These are phyloP conservation scores for Latrodectus geometricus DNA, from an alignment of 1,140 invertebrate genomes.

Conservation along the genomic window DNA sequence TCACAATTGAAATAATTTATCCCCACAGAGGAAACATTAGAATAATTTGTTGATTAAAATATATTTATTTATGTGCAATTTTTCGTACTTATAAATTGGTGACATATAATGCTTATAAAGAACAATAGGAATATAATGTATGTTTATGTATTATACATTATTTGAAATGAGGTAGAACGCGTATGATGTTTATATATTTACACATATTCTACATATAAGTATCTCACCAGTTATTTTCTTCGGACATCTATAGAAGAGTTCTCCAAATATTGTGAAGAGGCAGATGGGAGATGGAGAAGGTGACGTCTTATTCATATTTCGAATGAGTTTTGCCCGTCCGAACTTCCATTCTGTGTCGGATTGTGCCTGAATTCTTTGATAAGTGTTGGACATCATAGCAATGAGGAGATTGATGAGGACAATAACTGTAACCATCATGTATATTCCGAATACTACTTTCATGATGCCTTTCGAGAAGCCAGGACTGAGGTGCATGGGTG, in stretches of 20 bases:
- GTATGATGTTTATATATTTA: too few relatives aligned
- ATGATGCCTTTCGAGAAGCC: slow-evolving; percentile 72
- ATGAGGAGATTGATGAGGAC: slow-evolving; percentile 98
- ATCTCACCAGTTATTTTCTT: slow-evolving; percentile 50
- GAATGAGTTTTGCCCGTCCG: slow-evolving; percentile 96
- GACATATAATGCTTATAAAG: too few relatives aligned
- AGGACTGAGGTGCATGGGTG: slow-evolving; percentile 72
- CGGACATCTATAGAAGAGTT: slow-evolving; percentile 53
- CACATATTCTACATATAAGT: too few relatives aligned
- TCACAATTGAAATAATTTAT: too few relatives aligned
- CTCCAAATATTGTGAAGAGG: slow-evolving; percentile 80
- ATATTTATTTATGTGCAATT: too few relatives aligned
- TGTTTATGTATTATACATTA: too few relatives aligned
- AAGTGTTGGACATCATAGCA: slow-evolving; percentile 99
- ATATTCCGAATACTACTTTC: slow-evolving; percentile 86
- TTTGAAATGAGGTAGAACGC: too few relatives aligned
- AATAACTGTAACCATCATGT: slow-evolving; percentile 97
- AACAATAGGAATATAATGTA: too few relatives aligned
- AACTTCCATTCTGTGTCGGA: slow-evolving; percentile 99
- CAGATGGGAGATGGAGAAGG: slow-evolving; percentile 97
- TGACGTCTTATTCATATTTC: slow-evolving; percentile 98
- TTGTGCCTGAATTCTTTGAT: slow-evolving; percentile 97
- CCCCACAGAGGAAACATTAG: too few relatives aligned
- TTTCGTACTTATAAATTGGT: too few relatives aligned
- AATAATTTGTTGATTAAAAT: too few relatives aligned